phyloP scores from a whole-genome alignment of 1,140 invertebrate genomes.

The Phymastichus coffea region DNA sequence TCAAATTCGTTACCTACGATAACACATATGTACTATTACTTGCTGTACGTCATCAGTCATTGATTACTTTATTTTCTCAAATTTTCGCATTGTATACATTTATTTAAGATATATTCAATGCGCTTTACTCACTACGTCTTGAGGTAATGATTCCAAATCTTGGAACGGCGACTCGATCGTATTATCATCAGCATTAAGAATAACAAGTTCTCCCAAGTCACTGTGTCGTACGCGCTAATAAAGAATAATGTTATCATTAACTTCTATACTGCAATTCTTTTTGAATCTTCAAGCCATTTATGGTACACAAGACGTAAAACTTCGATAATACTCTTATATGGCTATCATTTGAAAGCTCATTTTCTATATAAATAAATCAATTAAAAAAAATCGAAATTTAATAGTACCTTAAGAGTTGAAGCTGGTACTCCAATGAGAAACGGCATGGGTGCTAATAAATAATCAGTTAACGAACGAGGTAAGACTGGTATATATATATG shows the following conservation, averaged over 20 bases:
- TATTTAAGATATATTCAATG: too few species aligned
- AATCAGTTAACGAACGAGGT: conserved; percentile 84
- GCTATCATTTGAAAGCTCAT: too few species aligned
- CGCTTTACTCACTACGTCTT: conserved; percentile 71
- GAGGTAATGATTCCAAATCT: conserved; percentile 82
- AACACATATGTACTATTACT: background rate
- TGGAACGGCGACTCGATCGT: conserved; percentile 82
- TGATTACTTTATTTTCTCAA: conserved; percentile 38
- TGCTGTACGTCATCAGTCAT: too few species aligned
- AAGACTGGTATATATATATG: conserved; percentile 95
- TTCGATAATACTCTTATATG: too few species aligned
- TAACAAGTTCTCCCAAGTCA: conserved; percentile 88
- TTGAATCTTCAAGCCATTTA: too few species aligned
- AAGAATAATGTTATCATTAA: conserved; percentile 3
- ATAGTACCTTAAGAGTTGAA: conserved; percentile 72
- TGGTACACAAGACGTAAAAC: too few species aligned
- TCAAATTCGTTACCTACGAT: conserved; percentile 65
- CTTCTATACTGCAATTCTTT: background rate
- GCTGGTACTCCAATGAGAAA: conserved; percentile 91
- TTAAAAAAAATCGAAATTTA: conserved; percentile 10
- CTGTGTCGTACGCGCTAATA: conserved; percentile 68
- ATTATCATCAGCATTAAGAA: conserved; percentile 88
- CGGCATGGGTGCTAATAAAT: conserved; percentile 91
- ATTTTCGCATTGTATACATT: too few species aligned
- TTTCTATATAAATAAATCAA: background rate